These are phyloP conservation scores for Pachyuromys duprasi DNA, from an alignment of 2,797 vertebrate genomes.

Conservation along the genomic window DNA sequence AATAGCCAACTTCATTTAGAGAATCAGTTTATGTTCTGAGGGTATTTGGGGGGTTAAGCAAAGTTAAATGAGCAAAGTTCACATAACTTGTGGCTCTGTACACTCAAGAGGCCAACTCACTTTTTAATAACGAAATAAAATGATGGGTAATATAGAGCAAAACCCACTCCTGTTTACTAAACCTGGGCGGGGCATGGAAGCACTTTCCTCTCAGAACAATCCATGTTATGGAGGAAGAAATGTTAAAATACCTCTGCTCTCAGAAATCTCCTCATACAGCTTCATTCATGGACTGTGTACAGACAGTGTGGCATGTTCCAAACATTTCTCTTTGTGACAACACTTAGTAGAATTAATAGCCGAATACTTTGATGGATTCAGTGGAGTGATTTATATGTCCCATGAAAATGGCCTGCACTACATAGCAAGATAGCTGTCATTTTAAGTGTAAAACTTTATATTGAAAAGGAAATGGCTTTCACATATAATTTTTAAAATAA, in stretches of 20 bases:
- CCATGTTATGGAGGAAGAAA: neutral
- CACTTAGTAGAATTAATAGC: neutral
- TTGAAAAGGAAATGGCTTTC: neutral
- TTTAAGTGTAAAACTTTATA: conserved; percentile 12
- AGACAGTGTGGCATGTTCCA: neutral
- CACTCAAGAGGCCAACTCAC: neutral
- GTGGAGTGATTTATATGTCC: neutral
- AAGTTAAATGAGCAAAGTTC: neutral
- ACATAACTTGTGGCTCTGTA: neutral
- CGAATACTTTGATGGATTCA: neutral
- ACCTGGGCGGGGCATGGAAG: neutral
- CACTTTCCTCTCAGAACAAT: neutral
- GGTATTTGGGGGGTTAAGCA: neutral
- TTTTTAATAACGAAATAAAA: neutral
- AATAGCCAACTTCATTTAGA: neutral
- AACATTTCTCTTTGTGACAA: neutral
- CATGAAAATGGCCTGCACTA: neutral
- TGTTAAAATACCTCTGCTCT: neutral
- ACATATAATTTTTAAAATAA: conserved; percentile 38
- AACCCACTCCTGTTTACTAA: neutral
- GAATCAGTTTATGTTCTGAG: neutral
- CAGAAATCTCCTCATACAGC: neutral
- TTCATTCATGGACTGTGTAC: neutral
- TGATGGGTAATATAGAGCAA: neutral
- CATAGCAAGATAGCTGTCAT: neutral